These are phyloP conservation scores for Sarcophaga peregrina DNA, from an alignment of 1,140 invertebrate species.

Conservation along the genomic window DNA sequence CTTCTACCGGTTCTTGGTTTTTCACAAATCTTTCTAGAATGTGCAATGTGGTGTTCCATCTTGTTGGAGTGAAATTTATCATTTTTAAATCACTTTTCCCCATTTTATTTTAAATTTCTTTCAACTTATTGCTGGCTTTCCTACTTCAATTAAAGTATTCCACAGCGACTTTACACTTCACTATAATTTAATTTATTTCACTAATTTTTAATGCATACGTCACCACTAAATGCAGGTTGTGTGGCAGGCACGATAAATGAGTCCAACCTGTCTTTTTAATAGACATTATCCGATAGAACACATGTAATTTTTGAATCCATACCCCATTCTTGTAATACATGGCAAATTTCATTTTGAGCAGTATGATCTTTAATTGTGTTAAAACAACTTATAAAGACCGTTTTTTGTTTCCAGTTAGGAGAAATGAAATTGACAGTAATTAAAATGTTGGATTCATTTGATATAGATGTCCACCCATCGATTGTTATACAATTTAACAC, in stretches of 20 bases:
- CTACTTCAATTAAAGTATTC: not conserved
- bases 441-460: not conserved
- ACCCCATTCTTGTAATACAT: not conserved
- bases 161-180: not conserved
- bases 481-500: too few species aligned
- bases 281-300: not conserved
- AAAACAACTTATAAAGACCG: not conserved
- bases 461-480: not conserved
- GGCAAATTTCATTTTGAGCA: not conserved
- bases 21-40: not conserved
- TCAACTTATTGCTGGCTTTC: conserved; percentile 6
- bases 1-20: not conserved
- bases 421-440: not conserved
- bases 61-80: not conserved
- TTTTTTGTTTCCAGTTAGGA: not conserved
- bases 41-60: not conserved
- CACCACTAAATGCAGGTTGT: not conserved
- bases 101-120: not conserved
- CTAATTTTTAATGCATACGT: not conserved
- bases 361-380: not conserved
- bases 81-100: not conserved
- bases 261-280: not conserved
- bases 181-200: conserved; percentile 4
- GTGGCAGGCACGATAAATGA: not conserved
- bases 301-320: not conserved